Conservation (phyloP, 2,113 vertebrate species). For the Cottus gobio region DNA sequence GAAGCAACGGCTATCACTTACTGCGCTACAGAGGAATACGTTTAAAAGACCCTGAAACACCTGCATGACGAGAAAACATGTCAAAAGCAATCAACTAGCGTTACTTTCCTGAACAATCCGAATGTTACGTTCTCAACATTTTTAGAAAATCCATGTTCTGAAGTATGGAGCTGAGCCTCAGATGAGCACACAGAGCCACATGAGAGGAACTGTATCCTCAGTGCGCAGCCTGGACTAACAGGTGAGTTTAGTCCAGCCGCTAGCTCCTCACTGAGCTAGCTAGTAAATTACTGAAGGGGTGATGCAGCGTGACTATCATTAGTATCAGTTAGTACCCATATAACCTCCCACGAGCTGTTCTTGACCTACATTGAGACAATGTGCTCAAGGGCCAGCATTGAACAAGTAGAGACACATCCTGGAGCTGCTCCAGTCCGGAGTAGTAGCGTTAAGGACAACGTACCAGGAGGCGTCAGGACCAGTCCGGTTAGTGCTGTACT, state of each 20-base stretch:
- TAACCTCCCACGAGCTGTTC: neutral
- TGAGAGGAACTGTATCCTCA: neutral
- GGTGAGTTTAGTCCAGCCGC: neutral
- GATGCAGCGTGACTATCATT: neutral
- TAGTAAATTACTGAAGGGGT: too few relatives aligned
- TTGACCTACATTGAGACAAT: neutral
- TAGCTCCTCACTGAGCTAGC: neutral
- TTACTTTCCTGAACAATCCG: too few relatives aligned
- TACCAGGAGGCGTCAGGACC: too few relatives aligned
- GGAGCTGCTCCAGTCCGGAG: too few relatives aligned
- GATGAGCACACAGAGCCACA: neutral
- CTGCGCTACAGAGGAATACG: too few relatives aligned
- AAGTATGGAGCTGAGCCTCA: too few relatives aligned
- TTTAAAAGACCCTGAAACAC: too few relatives aligned
- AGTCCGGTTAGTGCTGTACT: too few relatives aligned
- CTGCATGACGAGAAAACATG: too few relatives aligned
- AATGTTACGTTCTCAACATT: neutral
- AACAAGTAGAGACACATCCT: neutral
- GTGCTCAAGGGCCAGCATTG: neutral
- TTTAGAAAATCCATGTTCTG: neutral
- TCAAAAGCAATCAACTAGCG: too few relatives aligned
- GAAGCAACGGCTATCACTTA: too few relatives aligned
- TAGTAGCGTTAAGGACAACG: neutral
- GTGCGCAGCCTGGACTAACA: neutral
- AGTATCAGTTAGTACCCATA: too few relatives aligned